Base-by-base conservation (phyloP, 2,113 vertebrate species). In the Australoheros scitulus region DNA sequence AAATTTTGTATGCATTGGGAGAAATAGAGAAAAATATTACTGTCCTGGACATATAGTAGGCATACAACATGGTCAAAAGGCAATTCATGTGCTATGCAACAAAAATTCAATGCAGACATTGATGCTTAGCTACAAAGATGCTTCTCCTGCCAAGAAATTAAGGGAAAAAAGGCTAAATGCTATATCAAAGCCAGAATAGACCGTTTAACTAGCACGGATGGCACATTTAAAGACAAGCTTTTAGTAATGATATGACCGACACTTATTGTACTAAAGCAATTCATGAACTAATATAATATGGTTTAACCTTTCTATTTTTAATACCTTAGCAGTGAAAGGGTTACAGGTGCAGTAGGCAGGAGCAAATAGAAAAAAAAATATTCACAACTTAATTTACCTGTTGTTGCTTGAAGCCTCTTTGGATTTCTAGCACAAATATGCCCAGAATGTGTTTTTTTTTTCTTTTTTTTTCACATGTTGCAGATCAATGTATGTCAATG, bases 51-150 rank as follows among this genome's bases (percentile, higher is more conserved):
- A 24, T 34, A 38, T 1, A 38, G 9, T 3, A 29, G 24, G 7
- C 11, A 22, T 26, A 26, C 13, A 14, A 59, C 58, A 34, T 41
- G 26, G 80, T 78, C 22, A 59, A 59, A 59, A 15, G 1, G 6
- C 1, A 2, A 24, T 26, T 76, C 3, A 5, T 82, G 26, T 58
- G 36, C 65, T 52, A n/a, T 55, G 68, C 8, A 76, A 47, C n/a
- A 32, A 70, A 56, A 56, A 74, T 15, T 38, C 20, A 78, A n/a
- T 78, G 13, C 18, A 76, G 36, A 64, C 52, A 80, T 18, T 20
- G 55, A 6, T 84, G 87, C 76, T 50, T 72, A 65, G 81, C 72
- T 83, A 80, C 61, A 85, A 20, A 64, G 22, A 82, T 32, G 22
- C 29, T 68, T 11, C n/a, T 20, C 3, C 55, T 81, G 58, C 72